These are phyloP conservation scores for Maniola hyperantus DNA, from an alignment of 2,888 invertebrate genomes.

Conservation along the genomic window DNA sequence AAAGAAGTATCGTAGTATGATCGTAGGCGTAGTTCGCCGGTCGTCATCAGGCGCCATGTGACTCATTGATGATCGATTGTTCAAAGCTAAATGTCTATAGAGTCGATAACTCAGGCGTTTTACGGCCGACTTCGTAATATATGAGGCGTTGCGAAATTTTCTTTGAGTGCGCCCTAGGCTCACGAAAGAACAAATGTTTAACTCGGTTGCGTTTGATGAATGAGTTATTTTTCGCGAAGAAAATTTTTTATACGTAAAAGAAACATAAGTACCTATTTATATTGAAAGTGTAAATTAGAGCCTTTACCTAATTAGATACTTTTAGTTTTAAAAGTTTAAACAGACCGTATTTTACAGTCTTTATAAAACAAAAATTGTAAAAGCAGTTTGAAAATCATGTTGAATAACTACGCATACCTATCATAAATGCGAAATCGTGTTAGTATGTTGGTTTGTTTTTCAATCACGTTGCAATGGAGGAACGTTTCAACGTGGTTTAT, in stretches of 20 bases:
- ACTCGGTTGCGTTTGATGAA: conserved; percentile 13
- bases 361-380: too few species aligned
- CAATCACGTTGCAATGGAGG: too few species aligned
- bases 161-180: conserved; percentile 59
- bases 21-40: conserved; percentile 63
- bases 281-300: too few species aligned
- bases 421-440: too few species aligned
- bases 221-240: conserved; percentile 15
- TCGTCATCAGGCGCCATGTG: conserved; percentile 70
- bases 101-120: conserved; percentile 78
- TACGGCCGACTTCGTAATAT: conserved; percentile 74
- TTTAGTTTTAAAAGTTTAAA: too few species aligned
- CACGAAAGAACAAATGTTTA: conserved; percentile 15
- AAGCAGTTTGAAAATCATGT: too few species aligned
- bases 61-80: conserved; percentile 75
- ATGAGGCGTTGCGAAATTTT: conserved; percentile 76
- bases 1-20: too few species aligned
- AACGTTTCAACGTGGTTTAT: too few species aligned
- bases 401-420: too few species aligned
- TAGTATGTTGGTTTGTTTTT: too few species aligned
- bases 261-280: neutral
- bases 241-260: neutral
- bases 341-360: too few species aligned
- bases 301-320: too few species aligned
- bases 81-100: conserved; percentile 75